Base-by-base conservation (phyloP, 1,140 invertebrate genomes). In the Ephestia elutella region DNA sequence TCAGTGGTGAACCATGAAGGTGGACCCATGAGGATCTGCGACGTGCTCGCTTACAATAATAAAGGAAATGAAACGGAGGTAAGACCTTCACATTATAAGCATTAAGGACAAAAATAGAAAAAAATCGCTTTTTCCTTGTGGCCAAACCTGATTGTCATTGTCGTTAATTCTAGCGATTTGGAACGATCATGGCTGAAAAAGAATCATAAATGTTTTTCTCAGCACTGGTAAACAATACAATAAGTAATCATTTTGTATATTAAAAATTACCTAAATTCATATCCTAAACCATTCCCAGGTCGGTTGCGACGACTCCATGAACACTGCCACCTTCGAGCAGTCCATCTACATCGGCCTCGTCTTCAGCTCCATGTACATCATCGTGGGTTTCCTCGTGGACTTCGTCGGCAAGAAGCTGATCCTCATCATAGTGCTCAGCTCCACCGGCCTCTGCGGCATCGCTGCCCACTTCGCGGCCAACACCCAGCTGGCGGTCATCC, bases 321-420 rank as follows among this genome's bases (percentile, higher is more conserved):
- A 82, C 62, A 74, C 79, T 0, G 66, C 70, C 0, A 88, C 85
- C 5, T 89, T 85, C 70, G 70, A 83, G 58, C 74, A 76, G 0
- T 82, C 87, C 25, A 87, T 89, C 60, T 85, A 85, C 73, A 81
- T 87, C 19, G 85, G 85, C 0, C 73, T 86, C 0, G 80, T 89
- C 11, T 87, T 87, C 70, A 82, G 78, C 65, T 84, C 83, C 44
- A 84, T 87, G 78, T 86, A 87, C 70, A 65, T 89, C 25, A 64
- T 87, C 35, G 85, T 86, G 7, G 85, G 83, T 2, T 82, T 87
- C 68, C 65, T 87, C 0, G 85, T 89, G 9, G 83, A 88, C 68
- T 65, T 78, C 21, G 51, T 88, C 9, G 87, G 86, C 21, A 89
- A 89, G 73, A 86, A 82, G 59, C 28, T 69, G 5, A 87, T 89